These are phyloP conservation scores for Galemys pyrenaicus DNA, from an alignment of 2,113 vertebrate genomes.

Conservation along the genomic window DNA sequence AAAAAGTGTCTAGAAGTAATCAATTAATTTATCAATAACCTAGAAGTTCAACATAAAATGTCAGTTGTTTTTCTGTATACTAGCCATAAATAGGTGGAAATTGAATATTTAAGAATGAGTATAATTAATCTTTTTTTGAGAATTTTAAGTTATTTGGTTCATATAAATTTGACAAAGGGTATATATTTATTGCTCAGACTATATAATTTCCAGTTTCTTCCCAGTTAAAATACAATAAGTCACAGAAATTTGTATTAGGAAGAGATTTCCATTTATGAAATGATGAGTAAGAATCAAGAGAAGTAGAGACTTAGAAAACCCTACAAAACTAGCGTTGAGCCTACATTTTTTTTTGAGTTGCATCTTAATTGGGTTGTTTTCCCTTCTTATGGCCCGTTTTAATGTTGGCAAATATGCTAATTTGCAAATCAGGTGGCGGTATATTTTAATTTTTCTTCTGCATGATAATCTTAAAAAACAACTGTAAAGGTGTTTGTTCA, in stretches of 20 bases:
- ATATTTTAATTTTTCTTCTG: background rate
- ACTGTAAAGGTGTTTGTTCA: background rate
- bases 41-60: background rate
- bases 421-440: background rate
- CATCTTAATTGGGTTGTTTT: background rate
- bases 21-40: background rate
- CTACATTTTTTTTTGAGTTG: background rate
- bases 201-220: background rate
- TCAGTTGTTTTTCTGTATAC: background rate
- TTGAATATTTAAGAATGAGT: background rate
- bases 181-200: background rate
- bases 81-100: background rate
- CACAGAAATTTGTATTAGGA: background rate
- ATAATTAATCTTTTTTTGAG: background rate
- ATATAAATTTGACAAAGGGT: background rate
- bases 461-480: background rate
- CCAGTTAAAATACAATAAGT: background rate
- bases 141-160: background rate
- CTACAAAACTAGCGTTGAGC: background rate
- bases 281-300: constrained; percentile 26
- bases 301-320: background rate
- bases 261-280: background rate
- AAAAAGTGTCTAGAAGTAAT: background rate
- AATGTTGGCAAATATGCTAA: background rate
- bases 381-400: background rate